Evolutionary conservation across 1,140 invertebrate genomes (phyloP), one percentile per base, ranked within the genome.

Genomic region (Drosophila orena): DNA sequence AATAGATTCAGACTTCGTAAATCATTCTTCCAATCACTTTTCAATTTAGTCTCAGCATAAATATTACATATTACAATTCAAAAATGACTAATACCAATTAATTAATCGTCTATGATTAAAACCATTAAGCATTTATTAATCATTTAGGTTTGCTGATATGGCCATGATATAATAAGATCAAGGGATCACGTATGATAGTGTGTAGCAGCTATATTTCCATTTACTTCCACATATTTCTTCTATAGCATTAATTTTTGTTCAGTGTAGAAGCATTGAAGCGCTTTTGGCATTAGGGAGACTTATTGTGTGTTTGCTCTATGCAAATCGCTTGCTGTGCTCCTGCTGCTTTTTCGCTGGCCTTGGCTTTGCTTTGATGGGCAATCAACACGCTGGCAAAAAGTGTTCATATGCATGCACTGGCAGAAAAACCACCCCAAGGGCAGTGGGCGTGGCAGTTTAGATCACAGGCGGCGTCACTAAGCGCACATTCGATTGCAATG

Each of bases 321-420:
- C 79, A 86, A 86, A 86, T 86, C 55, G 79, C 83, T 62, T 44
- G 58, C 62, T 78, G 74, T 59, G 74, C 68, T 56, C 68, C 55
- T 60, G 74, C 62, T 76, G 54, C 38, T 56, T 55, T 64, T 37
- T 7, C 52, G 38, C 30, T 61, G 57, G 69, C 47, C 56, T 72
- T 61, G 66, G 66, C 66, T 80, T 70, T 73, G 69, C 80, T 86
- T 83, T 78, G 65, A 86, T 88, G 79, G 84, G 84, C 84, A 86
- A 88, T 86, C 83, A 86, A 83, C 76, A 83, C 75, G 78, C 81
- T 66, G 54, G 76, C 50, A 68, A 43, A 59, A 55, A 65, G 57
- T 66, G 78, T 46, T 60, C 55, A 65, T 60, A 60, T 71, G 4
- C 12, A 20, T 20, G 15, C 47, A 49, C 12, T n/a, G 24, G 10